phyloP scores from a whole-genome alignment of 2,888 invertebrate species.

The Aphodius sticticus region DNA sequence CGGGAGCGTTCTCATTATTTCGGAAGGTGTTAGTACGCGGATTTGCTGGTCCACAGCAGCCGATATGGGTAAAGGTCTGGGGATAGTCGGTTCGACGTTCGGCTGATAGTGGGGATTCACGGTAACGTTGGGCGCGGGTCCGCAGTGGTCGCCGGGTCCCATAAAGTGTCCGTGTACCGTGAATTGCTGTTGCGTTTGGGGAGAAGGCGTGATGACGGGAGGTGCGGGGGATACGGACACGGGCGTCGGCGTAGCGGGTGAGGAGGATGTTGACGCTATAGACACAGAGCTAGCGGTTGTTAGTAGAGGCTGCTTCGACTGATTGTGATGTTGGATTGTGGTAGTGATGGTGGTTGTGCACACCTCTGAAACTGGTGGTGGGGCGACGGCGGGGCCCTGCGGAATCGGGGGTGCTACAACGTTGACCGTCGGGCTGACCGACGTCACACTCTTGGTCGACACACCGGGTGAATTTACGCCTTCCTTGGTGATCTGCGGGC shows the following conservation, averaged over 20 bases:
- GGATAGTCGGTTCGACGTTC: conserved; percentile 29
- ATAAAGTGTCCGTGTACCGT: conserved; percentile 59
- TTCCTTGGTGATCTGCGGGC: conserved; percentile 68
- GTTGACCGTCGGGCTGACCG: conserved; percentile 44
- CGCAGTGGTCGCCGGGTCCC: conserved; percentile 63
- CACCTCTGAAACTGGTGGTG: conserved; percentile 58
- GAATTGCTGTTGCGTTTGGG: conserved; percentile 59
- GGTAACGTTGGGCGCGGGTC: conserved; percentile 74
- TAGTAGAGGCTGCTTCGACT: conserved; percentile 19
- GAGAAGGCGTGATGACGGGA: conserved; percentile 51
- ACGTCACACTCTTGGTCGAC: conserved; percentile 53
- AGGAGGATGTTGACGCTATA: conserved; percentile 34
- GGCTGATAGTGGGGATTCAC: conserved; percentile 67
- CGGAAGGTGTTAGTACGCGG: conserved; percentile 87
- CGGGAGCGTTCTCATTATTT: conserved; percentile 91
- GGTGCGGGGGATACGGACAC: conserved; percentile 50
- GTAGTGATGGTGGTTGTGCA: conserved; percentile 57
- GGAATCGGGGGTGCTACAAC: conserved; percentile 39
- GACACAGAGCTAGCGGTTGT: conserved; percentile 45
- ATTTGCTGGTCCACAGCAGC: conserved; percentile 78
- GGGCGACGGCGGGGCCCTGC: conserved; percentile 43
- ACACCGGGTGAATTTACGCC: conserved; percentile 60
- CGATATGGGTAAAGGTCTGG: conserved; percentile 38
- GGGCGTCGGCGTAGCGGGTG: conserved; percentile 39
- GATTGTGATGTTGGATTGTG: conserved; percentile 43